phyloP scores from a whole-genome alignment of 2,888 invertebrate genomes.

The Tineola bisselliella region DNA sequence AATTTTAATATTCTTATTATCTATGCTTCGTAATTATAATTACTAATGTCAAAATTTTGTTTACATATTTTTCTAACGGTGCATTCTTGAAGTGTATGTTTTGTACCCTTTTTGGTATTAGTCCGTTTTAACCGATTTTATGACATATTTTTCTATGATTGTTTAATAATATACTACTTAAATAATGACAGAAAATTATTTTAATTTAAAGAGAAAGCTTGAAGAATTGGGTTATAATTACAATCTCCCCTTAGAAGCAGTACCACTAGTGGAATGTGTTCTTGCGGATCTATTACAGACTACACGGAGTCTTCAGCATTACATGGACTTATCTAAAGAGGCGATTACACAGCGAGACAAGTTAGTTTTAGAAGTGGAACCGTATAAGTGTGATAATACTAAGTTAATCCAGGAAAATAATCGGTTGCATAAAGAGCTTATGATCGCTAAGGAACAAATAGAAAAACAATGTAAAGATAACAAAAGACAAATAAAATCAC shows the following conservation, averaged over 20 bases:
- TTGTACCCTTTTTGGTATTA: background rate
- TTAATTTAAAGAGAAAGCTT: conserved; percentile 71
- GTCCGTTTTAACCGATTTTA: background rate
- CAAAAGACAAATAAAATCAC: conserved; percentile 68
- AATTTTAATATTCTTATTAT: too few relatives aligned
- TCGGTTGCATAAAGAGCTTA: conserved; percentile 73
- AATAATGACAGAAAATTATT: conserved; percentile 54
- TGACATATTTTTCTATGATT: background rate
- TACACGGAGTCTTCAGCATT: conserved; percentile 86
- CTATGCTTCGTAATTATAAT: too few relatives aligned
- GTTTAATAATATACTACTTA: background rate
- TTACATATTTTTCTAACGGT: background rate
- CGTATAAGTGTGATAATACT: conserved; percentile 83
- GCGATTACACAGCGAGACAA: conserved; percentile 75
- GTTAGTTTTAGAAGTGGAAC: conserved; percentile 77
- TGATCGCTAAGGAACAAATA: conserved; percentile 72
- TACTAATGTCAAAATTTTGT: background rate
- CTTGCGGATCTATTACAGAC: conserved; percentile 86
- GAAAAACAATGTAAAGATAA: conserved; percentile 68
- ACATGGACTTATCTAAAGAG: conserved; percentile 79
- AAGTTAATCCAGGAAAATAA: conserved; percentile 80
- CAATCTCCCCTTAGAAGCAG: conserved; percentile 76
- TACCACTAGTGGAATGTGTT: conserved; percentile 82
- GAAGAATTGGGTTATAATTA: conserved; percentile 86
- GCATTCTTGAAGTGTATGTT: background rate